Conservation (phyloP, 1,140 invertebrate genomes). For the Xylocopa sonorina region DNA sequence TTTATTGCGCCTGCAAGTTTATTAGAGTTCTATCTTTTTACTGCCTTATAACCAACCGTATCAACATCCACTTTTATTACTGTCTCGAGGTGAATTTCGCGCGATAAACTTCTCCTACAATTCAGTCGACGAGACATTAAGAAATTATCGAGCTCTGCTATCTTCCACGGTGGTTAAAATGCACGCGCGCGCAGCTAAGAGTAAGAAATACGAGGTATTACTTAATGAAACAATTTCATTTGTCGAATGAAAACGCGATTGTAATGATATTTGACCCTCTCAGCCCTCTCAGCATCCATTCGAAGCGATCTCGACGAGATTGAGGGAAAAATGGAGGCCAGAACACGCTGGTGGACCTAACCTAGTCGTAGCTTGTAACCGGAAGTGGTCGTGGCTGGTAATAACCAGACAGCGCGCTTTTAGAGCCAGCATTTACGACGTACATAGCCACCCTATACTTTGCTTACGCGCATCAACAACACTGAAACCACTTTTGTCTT, state of each 20-base stretch:
- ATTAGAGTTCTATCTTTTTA: slow-evolving; percentile 1
- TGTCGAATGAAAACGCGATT: too few species aligned
- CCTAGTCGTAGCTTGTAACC: slow-evolving; percentile 43
- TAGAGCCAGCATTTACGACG: slow-evolving; percentile 45
- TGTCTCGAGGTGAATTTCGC: neutral
- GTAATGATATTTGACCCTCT: too few species aligned
- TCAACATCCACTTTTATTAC: slow-evolving; percentile 2
- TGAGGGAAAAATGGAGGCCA: slow-evolving; percentile 12
- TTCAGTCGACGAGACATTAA: neutral
- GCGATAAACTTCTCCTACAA: neutral
- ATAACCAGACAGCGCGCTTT: slow-evolving; percentile 52
- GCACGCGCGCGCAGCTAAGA: too few species aligned
- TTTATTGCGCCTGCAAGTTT: neutral
- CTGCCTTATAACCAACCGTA: neutral
- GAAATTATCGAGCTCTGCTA: neutral
- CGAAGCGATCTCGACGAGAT: slow-evolving; percentile 33
- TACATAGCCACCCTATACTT: slow-evolving; percentile 22
- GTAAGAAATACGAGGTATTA: too few species aligned
- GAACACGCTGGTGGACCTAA: neutral
- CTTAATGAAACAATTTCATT: too few species aligned
- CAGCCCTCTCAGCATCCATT: slow-evolving; percentile 3
- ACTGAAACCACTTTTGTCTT: slow-evolving; percentile 10
- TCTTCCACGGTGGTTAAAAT: too few species aligned
- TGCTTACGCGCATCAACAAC: slow-evolving; percentile 29
- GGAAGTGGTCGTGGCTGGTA: slow-evolving; percentile 51